Conservation (phyloP, 2,888 invertebrate species). For the Pharmacophagus antenor region DNA sequence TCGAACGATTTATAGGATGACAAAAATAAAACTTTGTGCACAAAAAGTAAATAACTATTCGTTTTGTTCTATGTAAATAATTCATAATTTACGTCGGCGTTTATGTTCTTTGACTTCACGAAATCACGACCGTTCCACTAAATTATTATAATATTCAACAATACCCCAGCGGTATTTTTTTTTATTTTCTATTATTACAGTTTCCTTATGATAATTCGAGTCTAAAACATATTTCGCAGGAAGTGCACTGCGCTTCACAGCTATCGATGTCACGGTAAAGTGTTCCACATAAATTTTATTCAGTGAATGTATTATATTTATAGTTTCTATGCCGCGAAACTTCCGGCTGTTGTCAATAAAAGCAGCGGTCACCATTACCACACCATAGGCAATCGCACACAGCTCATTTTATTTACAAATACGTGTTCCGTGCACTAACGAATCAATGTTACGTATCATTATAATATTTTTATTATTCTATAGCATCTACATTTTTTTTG, state of each 20-base stretch:
- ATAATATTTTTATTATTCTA: background rate
- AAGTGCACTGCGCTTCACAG: constrained; percentile 45
- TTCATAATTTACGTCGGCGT: background rate
- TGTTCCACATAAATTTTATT: constrained; percentile 54
- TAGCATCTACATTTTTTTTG: background rate
- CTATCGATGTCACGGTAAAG: constrained; percentile 47
- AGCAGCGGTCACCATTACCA: constrained; percentile 44
- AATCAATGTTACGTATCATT: too few species aligned
- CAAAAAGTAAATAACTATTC: background rate
- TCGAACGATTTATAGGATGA: too few species aligned
- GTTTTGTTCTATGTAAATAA: background rate
- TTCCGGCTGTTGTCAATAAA: constrained; percentile 54
- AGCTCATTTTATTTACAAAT: constrained; percentile 30
- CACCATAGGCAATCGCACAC: constrained; percentile 32
- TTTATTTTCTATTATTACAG: constrained; percentile 18
- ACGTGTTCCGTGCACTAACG: background rate
- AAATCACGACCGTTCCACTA: background rate
- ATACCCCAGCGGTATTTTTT: constrained; percentile 16
- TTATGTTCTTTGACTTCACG: background rate
- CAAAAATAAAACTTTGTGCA: background rate
- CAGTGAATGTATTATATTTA: constrained; percentile 39
- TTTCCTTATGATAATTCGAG: constrained; percentile 16
- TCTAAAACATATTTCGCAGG: constrained; percentile 24
- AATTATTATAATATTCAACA: constrained; percentile 3
- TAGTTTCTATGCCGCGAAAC: constrained; percentile 57